Conservation (phyloP, 1,140 invertebrate species). For the Trichogramma pretiosum region DNA sequence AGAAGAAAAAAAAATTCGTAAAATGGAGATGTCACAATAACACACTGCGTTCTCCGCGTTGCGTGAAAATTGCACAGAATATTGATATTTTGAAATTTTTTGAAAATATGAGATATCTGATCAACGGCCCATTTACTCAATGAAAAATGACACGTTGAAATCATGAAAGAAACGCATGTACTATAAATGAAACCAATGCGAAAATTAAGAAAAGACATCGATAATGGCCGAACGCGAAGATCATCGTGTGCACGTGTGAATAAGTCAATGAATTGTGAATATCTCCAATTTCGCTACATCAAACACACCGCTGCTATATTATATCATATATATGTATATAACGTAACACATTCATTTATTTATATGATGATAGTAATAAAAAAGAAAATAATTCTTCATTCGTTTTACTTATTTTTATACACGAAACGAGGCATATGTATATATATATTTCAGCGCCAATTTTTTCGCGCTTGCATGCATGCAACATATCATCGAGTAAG, state of each 20-base stretch:
- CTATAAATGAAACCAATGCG: slow-evolving; percentile 17
- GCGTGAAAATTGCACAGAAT: slow-evolving; percentile 21
- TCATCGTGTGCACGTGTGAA: neutral
- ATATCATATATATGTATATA: slow-evolving; percentile 13
- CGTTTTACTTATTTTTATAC: too few relatives aligned
- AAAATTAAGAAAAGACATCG: too few relatives aligned
- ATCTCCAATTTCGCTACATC: slow-evolving; percentile 12
- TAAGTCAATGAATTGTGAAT: slow-evolving; percentile 9
- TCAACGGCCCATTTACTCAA: slow-evolving; percentile 4
- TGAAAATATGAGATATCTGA: neutral
- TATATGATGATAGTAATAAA: slow-evolving; percentile 1
- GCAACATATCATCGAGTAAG: slow-evolving; percentile 21
- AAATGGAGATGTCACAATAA: slow-evolving; percentile 33
- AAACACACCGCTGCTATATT: slow-evolving; percentile 9
- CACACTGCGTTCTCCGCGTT: slow-evolving; percentile 36
- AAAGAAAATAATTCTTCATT: neutral
- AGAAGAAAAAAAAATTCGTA: slow-evolving; percentile 17
- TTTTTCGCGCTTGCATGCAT: slow-evolving; percentile 22
- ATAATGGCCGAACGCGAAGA: too few relatives aligned
- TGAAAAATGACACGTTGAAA: slow-evolving; percentile 13
- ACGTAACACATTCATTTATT: slow-evolving; percentile 15
- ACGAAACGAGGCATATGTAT: neutral
- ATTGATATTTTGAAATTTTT: slow-evolving; percentile 27
- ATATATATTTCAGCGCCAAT: slow-evolving; percentile 8
- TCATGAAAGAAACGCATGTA: neutral